Conservation (phyloP, 2,113 vertebrate species). For the Catagonus wagneri region DNA sequence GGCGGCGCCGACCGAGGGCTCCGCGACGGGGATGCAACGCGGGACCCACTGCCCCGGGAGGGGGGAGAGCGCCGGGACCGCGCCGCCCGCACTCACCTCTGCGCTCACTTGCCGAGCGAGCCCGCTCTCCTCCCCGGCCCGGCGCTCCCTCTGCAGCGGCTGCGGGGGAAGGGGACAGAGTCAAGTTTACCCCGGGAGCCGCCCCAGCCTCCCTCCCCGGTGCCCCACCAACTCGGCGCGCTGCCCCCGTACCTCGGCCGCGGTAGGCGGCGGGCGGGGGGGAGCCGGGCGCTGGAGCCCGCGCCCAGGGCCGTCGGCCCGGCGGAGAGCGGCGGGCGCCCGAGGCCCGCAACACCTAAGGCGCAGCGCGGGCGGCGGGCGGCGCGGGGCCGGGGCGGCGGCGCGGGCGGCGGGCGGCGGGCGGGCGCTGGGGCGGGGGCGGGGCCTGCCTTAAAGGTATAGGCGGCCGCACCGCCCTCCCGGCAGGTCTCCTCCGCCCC, state of each 20-base stretch:
- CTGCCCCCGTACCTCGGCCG: not conserved
- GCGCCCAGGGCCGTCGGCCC: not conserved
- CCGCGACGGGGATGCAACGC: not conserved
- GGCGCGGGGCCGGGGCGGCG: constrained; percentile 9
- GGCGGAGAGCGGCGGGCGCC: not conserved
- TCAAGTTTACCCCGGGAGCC: constrained; percentile 54
- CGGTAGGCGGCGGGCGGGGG: not conserved
- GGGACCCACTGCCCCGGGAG: not conserved
- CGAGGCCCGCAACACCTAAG: constrained; percentile 84
- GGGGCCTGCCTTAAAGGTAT: constrained; percentile 84
- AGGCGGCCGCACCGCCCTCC: not conserved
- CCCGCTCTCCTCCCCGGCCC: constrained; percentile 88
- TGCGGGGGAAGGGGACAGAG: constrained; percentile 78
- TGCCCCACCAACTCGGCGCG: not conserved
- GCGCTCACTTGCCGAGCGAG: constrained; percentile 91
- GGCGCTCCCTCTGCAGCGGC: constrained; percentile 91
- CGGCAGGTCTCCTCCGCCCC: not conserved
- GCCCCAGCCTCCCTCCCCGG: not conserved
- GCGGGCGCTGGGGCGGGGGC: constrained; percentile 74
- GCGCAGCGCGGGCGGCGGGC: constrained; percentile 65
- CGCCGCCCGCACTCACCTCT: constrained; percentile 90
- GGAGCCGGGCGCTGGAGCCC: not conserved
- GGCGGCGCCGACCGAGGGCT: not conserved
- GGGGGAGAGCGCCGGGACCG: not conserved
- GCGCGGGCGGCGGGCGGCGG: constrained; percentile 4